These are phyloP conservation scores for Andrena bicolor DNA, from an alignment of 2,888 invertebrate species.

Conservation along the genomic window DNA sequence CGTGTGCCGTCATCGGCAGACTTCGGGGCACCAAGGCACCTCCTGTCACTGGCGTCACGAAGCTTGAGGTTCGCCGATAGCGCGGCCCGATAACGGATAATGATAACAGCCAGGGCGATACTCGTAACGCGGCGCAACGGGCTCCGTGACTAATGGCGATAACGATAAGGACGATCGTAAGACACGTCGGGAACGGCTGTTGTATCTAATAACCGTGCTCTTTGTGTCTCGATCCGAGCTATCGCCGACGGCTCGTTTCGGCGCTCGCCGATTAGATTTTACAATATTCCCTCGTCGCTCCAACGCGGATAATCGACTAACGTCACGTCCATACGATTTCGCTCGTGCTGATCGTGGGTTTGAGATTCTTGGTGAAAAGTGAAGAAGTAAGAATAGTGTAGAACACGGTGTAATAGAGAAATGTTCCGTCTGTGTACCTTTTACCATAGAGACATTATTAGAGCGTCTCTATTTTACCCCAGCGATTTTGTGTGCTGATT, in stretches of 20 bases:
- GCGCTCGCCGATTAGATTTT: conserved; percentile 50
- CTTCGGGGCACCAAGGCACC: conserved; percentile 44
- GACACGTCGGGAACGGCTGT: conserved; percentile 75
- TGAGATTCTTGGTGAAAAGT: too few relatives aligned
- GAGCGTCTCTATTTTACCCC: too few relatives aligned
- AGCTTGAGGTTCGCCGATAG: conserved; percentile 78
- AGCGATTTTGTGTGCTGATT: too few relatives aligned
- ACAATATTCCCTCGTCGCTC: conserved; percentile 22
- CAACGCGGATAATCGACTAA: not conserved
- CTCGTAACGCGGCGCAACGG: conserved; percentile 76
- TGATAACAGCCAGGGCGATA: conserved; percentile 76
- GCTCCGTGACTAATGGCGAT: conserved; percentile 82
- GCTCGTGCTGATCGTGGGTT: too few relatives aligned
- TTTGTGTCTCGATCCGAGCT: conserved; percentile 65
- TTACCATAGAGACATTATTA: too few relatives aligned
- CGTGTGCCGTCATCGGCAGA: conserved; percentile 22
- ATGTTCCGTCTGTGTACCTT: too few relatives aligned
- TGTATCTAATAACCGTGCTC: conserved; percentile 73
- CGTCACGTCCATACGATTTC: not conserved
- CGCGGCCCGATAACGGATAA: conserved; percentile 76
- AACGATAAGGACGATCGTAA: conserved; percentile 80
- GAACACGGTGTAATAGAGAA: too few relatives aligned
- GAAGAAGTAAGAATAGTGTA: too few relatives aligned
- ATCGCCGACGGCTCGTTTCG: conserved; percentile 51
- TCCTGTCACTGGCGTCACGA: conserved; percentile 62